phyloP scores from a whole-genome alignment of 1,140 invertebrate species.

The Hyposmocoma kahamanoa region DNA sequence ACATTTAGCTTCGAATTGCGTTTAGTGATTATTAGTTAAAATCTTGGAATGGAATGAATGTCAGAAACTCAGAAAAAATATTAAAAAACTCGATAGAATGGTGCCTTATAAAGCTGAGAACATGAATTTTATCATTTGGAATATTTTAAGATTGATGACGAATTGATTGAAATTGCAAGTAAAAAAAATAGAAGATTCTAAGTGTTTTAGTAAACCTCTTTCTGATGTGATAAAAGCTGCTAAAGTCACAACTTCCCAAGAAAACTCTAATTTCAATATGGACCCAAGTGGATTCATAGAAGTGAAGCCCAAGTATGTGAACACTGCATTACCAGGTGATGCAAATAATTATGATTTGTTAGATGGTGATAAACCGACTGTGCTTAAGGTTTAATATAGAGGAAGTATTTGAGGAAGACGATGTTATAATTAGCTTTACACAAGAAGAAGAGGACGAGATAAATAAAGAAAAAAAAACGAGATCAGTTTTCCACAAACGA shows the following conservation, averaged over 20 bases:
- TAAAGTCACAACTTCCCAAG: no score
- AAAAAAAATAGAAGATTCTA: conserved; percentile 18
- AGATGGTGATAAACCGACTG: conserved; percentile 76
- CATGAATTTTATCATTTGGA: conserved; percentile 64
- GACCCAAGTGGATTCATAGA: conserved; percentile 82
- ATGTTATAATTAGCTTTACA: conserved; percentile 91
- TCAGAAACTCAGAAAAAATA: conserved; percentile 54
- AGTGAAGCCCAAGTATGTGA: conserved; percentile 77
- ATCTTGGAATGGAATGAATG: no score
- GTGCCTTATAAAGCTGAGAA: conserved; percentile 22
- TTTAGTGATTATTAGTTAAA: no score
- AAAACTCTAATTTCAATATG: conserved; percentile 66
- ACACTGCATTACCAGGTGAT: conserved; percentile 74
- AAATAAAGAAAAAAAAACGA: conserved; percentile 73
- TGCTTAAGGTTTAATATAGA: conserved; percentile 83
- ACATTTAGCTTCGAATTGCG: no score
- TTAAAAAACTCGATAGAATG: conserved; percentile 34
- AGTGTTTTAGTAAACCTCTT: no score
- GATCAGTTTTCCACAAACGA: no score
- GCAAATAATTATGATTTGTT: conserved; percentile 75
- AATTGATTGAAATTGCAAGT: conserved; percentile 68
- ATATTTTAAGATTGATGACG: conserved; percentile 77
- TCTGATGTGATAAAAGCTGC: conserved; percentile 15
- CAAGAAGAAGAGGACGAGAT: conserved; percentile 84
- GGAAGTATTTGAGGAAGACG: conserved; percentile 97